A percentile compares a stretch with the other conserved stretches of the same genome.
These are phyloP conservation scores for Leguminivora glycinivorella DNA, from an alignment of 1,140 invertebrate species.

Conservation along the genomic window DNA sequence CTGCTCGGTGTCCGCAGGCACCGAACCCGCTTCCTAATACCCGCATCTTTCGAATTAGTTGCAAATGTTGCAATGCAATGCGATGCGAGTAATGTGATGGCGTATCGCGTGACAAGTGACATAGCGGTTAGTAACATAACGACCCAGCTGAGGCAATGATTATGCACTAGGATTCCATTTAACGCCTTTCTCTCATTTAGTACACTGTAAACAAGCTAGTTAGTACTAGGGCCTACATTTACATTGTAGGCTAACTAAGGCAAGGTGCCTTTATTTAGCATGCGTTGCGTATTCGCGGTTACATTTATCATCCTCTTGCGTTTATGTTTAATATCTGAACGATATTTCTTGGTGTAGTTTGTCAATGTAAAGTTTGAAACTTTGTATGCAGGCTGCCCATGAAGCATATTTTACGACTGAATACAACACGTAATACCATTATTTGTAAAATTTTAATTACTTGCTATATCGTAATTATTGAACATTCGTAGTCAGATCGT, in stretches of 20 bases:
- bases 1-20: no score
- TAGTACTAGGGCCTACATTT: not conserved
- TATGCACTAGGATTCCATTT: not conserved
- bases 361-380: not conserved
- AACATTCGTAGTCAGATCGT: no score
- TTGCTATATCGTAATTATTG: no score
- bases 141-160: not conserved
- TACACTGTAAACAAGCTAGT: conserved; percentile 1
- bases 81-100: not conserved
- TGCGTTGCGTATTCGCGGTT: not conserved
- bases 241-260: not conserved
- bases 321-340: not conserved
- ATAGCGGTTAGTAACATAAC: not conserved
- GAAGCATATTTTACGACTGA: no score
- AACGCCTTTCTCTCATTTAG: not conserved
- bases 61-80: no score
- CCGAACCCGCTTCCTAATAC: no score
- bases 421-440: no score
- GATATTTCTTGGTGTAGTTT: not conserved
- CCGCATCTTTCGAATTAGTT: no score
- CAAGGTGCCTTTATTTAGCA: not conserved
- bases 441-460: no score
- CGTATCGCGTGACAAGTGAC: not conserved
- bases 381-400: not conserved
- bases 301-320: not conserved